phyloP scores from a whole-genome alignment of 2,888 invertebrate species.

The Meloe dianella region DNA sequence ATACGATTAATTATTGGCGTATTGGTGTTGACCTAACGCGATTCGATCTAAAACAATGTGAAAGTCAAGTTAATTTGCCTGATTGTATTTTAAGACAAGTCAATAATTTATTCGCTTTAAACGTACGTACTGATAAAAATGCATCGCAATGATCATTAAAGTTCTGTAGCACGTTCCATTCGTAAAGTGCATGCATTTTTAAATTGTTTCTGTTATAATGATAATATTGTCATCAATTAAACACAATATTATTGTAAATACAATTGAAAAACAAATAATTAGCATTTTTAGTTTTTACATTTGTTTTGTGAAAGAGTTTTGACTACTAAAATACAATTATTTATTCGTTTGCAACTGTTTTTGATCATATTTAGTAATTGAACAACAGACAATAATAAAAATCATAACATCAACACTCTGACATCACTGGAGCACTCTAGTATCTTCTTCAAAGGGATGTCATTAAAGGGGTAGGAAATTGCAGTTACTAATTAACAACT shows the following conservation, averaged over 20 bases:
- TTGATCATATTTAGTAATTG: no score
- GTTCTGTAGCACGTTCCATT: slow-evolving; percentile 30
- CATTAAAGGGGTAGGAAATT: no score
- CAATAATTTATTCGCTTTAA: slow-evolving; percentile 30
- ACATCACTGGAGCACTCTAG: no score
- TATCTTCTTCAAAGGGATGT: no score
- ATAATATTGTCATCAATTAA: slow-evolving; percentile 38
- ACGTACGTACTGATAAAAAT: slow-evolving; percentile 28
- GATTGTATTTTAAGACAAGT: slow-evolving; percentile 28
- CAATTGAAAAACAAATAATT: slow-evolving; percentile 3
- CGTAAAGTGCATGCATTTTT: slow-evolving; percentile 31
- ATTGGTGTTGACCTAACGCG: slow-evolving; percentile 5
- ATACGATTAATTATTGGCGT: not conserved
- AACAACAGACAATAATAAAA: no score
- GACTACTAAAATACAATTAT: no score
- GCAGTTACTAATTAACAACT: no score
- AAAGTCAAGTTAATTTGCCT: slow-evolving; percentile 28
- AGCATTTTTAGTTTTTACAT: slow-evolving; percentile 17
- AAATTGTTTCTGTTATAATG: slow-evolving; percentile 30
- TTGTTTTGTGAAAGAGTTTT: not conserved
- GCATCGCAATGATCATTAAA: slow-evolving; percentile 27
- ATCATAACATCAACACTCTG: no score
- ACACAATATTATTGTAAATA: slow-evolving; percentile 30
- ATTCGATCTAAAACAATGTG: slow-evolving; percentile 14
- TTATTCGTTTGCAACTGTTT: no score